Evolutionary conservation across 1,140 invertebrate species (phyloP), one percentile per base, ranked within the genome.

Genomic region (Drosophila oshimai): DNA sequence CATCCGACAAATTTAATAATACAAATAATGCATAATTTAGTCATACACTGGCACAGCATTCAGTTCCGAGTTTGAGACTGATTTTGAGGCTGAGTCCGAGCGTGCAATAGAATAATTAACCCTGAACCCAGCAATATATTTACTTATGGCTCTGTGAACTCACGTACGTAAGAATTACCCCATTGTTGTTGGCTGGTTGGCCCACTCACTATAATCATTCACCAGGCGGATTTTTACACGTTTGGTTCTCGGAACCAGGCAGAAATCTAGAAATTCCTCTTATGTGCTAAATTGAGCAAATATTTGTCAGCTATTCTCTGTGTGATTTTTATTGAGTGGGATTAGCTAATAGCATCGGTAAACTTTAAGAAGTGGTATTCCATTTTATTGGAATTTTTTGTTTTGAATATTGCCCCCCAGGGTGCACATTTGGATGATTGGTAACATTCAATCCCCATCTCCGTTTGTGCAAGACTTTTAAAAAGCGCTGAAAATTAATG

Each of bases 1-100:
- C 55, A 62, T 45, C 65, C 54, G 69, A 39, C 78, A 74, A 70
- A 71, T 72, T 72, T 80, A 62, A 83, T 73, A 62, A 47, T 62
- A 74, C 76, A 86, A 87, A 87, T 86, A 86, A 81, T 81, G 81
- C 73, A 87, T 86, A 86, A 76, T 76, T 76, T 61, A 57, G 70
- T 53, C 54, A 51, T 44, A 51, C 37, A 36, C 37, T 31, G 31
- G 13, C 13, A 22, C 47, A 26, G 36, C 18, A n/a, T 13, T 45
- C 24, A 15, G 62, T 53, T 58, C 24, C 67, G 24, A 72, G 58
- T 65, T 33, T 29, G 44, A 73, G 41, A 55, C 33, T 15, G 26
- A 33, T 26, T 64, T 15, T 9, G 44, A 64, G 61, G 28, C 58
- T 28, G 41, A 65, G 34, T 37, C 18, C 26, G 60, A 75, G 72